Evolutionary conservation across 2,888 invertebrate genomes (phyloP).

Genomic region (Lepidocyrtinus sp.): DNA sequence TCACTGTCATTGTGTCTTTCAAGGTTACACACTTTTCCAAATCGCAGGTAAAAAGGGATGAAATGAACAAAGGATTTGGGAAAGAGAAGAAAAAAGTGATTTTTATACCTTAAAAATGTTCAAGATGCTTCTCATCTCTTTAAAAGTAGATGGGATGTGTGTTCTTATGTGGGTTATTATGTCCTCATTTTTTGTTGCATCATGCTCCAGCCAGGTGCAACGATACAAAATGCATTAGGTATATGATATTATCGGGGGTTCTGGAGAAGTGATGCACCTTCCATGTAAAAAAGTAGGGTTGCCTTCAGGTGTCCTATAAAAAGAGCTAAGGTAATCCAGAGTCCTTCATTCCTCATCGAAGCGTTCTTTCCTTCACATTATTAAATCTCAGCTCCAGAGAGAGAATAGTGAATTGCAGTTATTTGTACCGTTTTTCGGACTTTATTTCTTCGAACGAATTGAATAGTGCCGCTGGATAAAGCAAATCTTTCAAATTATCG

Average conservation of each 20-base stretch:
- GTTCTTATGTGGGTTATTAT: not conserved
- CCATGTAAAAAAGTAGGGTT: conserved; percentile 21
- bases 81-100: not conserved
- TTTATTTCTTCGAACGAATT: too few species aligned
- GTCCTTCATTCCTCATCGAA: conserved; percentile 41
- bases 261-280: not conserved
- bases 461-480: too few species aligned
- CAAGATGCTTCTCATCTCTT: not conserved
- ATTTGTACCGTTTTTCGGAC: too few species aligned
- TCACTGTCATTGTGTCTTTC: not conserved
- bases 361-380: conserved; percentile 31
- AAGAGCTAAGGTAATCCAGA: conserved; percentile 36
- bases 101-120: not conserved
- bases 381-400: not conserved
- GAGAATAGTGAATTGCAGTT: not conserved
- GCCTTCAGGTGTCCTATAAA: conserved; percentile 50
- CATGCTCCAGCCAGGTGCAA: not conserved
- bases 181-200: not conserved
- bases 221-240: not conserved
- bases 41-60: not conserved
- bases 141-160: not conserved
- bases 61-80: not conserved
- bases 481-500: too few species aligned
- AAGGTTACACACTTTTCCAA: not conserved
- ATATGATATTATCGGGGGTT: not conserved